phyloP scores from a whole-genome alignment of 2,113 vertebrate genomes.

The Arvicanthis niloticus region DNA sequence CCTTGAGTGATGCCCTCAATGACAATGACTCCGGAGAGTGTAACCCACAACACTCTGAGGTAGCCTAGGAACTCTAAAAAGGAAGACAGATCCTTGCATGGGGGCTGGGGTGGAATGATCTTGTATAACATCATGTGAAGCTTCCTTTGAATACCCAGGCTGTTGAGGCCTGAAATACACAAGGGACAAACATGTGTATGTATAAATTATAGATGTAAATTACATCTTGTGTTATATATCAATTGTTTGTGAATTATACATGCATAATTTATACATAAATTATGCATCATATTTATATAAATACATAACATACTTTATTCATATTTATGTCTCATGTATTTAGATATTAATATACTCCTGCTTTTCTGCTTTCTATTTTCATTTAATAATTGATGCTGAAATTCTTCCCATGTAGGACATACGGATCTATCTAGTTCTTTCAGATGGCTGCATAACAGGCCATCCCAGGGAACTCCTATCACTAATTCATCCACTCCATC shows the following conservation, averaged over 20 bases:
- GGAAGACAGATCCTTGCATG: accelerated
- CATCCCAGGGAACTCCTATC: accelerated
- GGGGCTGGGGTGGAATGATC: accelerated
- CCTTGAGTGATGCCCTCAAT: accelerated
- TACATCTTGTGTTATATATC: neutral
- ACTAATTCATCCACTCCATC: neutral
- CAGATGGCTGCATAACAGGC: accelerated
- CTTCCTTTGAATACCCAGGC: neutral
- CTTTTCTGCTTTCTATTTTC: conserved; percentile 48
- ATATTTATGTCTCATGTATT: neutral
- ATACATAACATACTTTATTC: conserved; percentile 25
- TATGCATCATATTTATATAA: conserved; percentile 47
- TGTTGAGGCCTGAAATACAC: neutral
- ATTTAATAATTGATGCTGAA: conserved; percentile 57
- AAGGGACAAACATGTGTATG: accelerated
- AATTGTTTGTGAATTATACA: conserved; percentile 31
- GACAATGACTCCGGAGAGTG: neutral
- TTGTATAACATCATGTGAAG: accelerated
- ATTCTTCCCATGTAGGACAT: neutral
- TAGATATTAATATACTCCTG: neutral
- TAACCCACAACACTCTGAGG: accelerated
- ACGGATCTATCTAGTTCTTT: neutral
- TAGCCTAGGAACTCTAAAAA: accelerated
- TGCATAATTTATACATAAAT: conserved; percentile 38
- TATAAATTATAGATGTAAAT: conserved; percentile 6